Evolutionary conservation across 1,140 invertebrate species (phyloP).

Genomic region (Drosophila hydei): DNA sequence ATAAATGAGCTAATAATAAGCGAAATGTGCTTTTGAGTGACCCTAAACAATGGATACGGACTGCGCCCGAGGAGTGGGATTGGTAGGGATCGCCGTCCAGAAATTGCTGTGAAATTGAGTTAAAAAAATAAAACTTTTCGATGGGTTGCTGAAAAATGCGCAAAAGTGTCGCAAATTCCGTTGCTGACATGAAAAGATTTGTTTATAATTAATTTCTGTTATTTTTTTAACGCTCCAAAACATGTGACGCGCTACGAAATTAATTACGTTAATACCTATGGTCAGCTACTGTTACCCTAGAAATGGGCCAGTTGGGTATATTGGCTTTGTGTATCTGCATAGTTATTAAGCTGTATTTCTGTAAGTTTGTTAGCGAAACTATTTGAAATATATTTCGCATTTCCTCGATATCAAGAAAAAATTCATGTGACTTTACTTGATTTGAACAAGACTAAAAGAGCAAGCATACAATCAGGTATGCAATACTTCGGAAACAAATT

Average conservation of each 20-base stretch:
- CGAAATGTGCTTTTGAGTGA: constrained; percentile 83
- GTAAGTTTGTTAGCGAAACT: no score
- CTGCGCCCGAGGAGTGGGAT: constrained; percentile 1
- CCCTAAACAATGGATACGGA: constrained; percentile 66
- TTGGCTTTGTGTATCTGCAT: no score
- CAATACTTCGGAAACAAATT: no score
- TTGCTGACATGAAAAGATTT: constrained; percentile 82
- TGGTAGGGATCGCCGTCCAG: not conserved
- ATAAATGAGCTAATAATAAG: constrained; percentile 84
- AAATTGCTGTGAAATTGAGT: constrained; percentile 72
- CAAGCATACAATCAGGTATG: no score
- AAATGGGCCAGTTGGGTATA: not conserved
- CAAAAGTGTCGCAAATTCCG: constrained; percentile 79
- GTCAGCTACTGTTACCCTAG: constrained; percentile 43
- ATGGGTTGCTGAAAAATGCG: constrained; percentile 65
- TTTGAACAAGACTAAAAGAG: no score
- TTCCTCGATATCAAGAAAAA: no score
- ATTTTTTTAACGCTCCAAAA: constrained; percentile 37
- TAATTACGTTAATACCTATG: constrained; percentile 76
- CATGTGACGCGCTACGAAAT: constrained; percentile 72
- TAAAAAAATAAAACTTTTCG: constrained; percentile 41
- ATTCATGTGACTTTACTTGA: no score
- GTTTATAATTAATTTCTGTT: constrained; percentile 80
- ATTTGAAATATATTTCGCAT: not conserved
- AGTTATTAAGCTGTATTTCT: no score